A percentile compares a stretch with the other conserved stretches of the same genome.
phyloP scores from a whole-genome alignment of 2,797 vertebrate species.

The Pyrocephalus nanus region DNA sequence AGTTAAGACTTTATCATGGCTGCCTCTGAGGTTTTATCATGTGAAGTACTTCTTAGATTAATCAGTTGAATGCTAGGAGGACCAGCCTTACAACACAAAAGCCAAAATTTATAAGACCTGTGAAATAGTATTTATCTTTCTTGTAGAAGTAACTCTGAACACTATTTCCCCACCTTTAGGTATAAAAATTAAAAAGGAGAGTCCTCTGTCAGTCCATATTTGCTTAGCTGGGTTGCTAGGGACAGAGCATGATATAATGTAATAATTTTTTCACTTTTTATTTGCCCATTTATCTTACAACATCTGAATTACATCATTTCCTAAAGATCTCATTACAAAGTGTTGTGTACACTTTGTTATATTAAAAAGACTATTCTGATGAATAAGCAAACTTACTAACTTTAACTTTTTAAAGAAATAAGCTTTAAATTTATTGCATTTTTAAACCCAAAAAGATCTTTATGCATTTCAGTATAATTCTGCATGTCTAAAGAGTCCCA shows the following conservation, averaged over 20 bases:
- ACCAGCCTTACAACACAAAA: background rate
- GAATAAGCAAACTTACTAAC: background rate
- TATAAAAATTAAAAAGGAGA: background rate
- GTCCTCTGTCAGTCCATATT: background rate
- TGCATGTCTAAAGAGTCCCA: background rate
- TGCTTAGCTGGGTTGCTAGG: background rate
- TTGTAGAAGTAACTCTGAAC: background rate
- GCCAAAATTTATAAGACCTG: background rate
- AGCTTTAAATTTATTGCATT: background rate
- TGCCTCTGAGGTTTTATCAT: background rate
- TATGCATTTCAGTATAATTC: background rate
- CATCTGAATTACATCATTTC: background rate
- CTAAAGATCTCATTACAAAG: background rate
- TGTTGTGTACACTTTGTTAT: background rate
- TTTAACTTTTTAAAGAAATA: background rate
- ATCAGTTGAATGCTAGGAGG: background rate
- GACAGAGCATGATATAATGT: background rate
- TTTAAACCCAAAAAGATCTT: slow-evolving; percentile 1
- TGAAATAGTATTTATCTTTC: background rate
- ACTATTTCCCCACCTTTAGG: background rate
- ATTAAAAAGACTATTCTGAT: background rate
- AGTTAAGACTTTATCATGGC: background rate
- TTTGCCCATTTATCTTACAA: background rate
- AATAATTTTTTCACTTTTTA: background rate
- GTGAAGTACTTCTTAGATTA: background rate